These are phyloP conservation scores for Chymomyza fuscimana DNA, from an alignment of 2,888 invertebrate species.

Conservation along the genomic window DNA sequence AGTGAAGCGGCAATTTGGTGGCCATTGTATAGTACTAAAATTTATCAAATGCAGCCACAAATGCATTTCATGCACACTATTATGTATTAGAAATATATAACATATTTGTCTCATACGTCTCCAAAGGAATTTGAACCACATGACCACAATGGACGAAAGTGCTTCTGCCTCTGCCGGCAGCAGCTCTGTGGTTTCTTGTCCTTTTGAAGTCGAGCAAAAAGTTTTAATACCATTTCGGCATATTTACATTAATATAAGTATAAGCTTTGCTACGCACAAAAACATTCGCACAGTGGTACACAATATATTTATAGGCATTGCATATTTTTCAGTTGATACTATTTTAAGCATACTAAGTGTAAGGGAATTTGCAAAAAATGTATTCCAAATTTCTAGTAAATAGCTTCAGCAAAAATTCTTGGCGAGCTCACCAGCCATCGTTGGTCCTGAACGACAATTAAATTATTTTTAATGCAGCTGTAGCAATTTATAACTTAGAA, in stretches of 20 bases:
- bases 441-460: too few relatives aligned
- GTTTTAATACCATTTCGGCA: slow-evolving; percentile 1
- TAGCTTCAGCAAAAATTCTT: too few relatives aligned
- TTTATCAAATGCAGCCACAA: neutral
- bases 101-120: neutral
- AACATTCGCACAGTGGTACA: neutral
- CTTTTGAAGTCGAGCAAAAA: slow-evolving; percentile 1
- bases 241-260: slow-evolving; percentile 10
- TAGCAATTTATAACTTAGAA: too few relatives aligned
- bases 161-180: neutral
- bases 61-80: neutral
- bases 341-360: too few relatives aligned
- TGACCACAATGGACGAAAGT: slow-evolving; percentile 1
- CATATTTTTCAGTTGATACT: too few relatives aligned
- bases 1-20: neutral
- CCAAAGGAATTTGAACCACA: neutral
- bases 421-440: too few relatives aligned
- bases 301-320: too few relatives aligned
- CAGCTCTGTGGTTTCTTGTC: neutral
- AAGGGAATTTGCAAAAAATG: too few relatives aligned
- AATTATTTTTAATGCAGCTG: too few relatives aligned
- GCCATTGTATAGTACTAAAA: neutral
- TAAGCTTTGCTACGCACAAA: neutral
- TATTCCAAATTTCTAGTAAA: too few relatives aligned
- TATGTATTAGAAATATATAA: too few relatives aligned